Evolutionary conservation across 2,888 invertebrate species (phyloP), one percentile per base, ranked within the genome.

Genomic region (Tachystola acroxantha): DNA sequence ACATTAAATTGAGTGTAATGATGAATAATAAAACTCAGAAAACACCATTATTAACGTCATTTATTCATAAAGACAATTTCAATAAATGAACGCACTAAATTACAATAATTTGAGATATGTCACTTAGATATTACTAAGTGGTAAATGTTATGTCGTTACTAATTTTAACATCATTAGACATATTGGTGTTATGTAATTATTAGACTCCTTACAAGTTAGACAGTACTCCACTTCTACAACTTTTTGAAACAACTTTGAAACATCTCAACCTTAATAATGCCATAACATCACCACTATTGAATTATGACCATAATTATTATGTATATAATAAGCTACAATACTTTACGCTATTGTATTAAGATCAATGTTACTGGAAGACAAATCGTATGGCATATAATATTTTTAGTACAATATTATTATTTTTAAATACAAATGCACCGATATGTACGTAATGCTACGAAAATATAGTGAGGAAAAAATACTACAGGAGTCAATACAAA

Each of bases 361-460:
- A 81, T 80, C 80, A 82, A 80, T 79, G 68, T 85, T 85, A 82
- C 75, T 88, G 87, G 87, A 88, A 88, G 87, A 88, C 87, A 87
- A 87, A 81, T 87, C 78, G 86, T 87, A 87, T 87, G 87, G 87
- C 87, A 78, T 85, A 85, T 68, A 77, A 84, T 85, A 82, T 64
- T 71, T 61, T 43, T 43, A 43, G 70, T 80, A 77, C 66, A 70
- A 67, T 63, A 64, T 66, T 56, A 62, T 73, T 64, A n/a, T 66
- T 70, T 66, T 66, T 65, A 57, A 79, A 77, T 81, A 78, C 62
- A 77, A 80, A 79, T 74, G 78, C 82, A 85, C 80, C 81, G 74
- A 81, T 70, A 74, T 71, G 64, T 73, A 74, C 64, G 67, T 76
- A 68, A 80, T 60, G 66, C 84, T 85, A 85, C 62, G 48, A 71